A percentile compares a stretch with the other conserved stretches of the same genome.
Evolutionary conservation across 2,888 invertebrate species (phyloP).

Genomic region (Drosophila helvetica): DNA sequence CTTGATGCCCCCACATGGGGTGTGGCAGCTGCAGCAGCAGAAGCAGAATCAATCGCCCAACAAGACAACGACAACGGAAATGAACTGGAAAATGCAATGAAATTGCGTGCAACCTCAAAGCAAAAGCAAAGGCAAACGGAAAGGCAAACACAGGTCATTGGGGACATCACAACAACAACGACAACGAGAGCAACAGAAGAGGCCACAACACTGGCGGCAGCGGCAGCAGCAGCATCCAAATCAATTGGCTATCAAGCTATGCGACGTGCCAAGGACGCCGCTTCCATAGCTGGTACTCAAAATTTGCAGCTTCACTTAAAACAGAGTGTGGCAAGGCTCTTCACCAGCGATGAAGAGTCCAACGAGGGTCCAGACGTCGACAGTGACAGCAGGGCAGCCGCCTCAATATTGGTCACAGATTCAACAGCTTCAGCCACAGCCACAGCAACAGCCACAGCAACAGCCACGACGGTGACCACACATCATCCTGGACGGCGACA

Average conservation of each 20-base stretch:
- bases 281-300: slow-evolving; percentile 5
- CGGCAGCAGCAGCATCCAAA: slow-evolving; percentile 24
- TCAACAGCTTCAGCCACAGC: slow-evolving; percentile 5
- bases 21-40: slow-evolving; percentile 45
- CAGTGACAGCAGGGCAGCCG: slow-evolving; percentile 19
- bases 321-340: slow-evolving; percentile 60
- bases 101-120: slow-evolving; percentile 57
- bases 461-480: slow-evolving; percentile 41
- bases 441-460: slow-evolving; percentile 12
- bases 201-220: slow-evolving; percentile 19
- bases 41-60: slow-evolving; percentile 2
- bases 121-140: slow-evolving; percentile 16
- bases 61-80: slow-evolving; percentile 50
- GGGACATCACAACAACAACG: slow-evolving; percentile 61
- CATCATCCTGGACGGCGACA: slow-evolving; percentile 78
- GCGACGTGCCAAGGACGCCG: slow-evolving; percentile 47
- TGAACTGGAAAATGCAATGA: slow-evolving; percentile 69
- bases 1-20: slow-evolving; percentile 41
- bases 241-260: slow-evolving; percentile 43
- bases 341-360: slow-evolving; percentile 50
- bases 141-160: slow-evolving; percentile 55
- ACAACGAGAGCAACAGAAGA: slow-evolving; percentile 29
- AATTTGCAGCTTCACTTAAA: slow-evolving; percentile 67
- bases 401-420: slow-evolving; percentile 16
- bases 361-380: slow-evolving; percentile 1